Evolutionary conservation across 2,888 invertebrate genomes (phyloP).

Genomic region (Panopea generosa): DNA sequence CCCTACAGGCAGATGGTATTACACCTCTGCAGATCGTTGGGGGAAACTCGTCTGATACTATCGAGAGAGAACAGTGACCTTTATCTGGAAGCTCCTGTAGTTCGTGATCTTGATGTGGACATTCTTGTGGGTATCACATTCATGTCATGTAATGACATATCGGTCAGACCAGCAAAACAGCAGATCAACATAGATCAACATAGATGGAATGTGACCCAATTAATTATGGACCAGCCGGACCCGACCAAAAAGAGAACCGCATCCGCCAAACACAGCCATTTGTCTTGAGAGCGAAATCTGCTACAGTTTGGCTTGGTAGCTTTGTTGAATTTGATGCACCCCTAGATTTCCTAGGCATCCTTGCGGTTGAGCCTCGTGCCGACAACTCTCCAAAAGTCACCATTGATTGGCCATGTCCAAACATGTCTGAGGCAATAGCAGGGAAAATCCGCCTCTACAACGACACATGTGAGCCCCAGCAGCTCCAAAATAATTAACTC

Average conservation of each 20-base stretch:
- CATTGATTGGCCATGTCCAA: neutral
- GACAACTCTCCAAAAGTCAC: neutral
- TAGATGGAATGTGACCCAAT: neutral
- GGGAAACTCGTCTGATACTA: too few relatives aligned
- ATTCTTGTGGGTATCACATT: slow-evolving; percentile 7
- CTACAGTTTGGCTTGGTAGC: neutral
- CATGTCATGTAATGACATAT: slow-evolving; percentile 11
- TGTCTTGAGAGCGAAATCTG: neutral
- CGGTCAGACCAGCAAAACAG: neutral
- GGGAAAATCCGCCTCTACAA: neutral
- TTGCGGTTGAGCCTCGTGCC: neutral
- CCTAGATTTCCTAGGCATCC: neutral
- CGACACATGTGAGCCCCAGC: too few relatives aligned
- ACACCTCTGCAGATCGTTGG: too few relatives aligned
- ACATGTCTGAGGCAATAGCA: neutral
- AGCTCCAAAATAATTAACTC: neutral
- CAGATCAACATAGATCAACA: neutral
- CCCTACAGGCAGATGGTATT: too few relatives aligned
- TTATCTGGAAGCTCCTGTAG: too few relatives aligned
- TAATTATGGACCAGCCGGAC: too few relatives aligned
- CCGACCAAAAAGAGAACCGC: neutral
- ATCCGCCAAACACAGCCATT: neutral
- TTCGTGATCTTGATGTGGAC: slow-evolving; percentile 18
- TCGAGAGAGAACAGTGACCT: too few relatives aligned
- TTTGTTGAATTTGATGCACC: neutral